A percentile compares a stretch with the other conserved stretches of the same genome.
Conservation (phyloP, 2,888 invertebrate species). For the Autographa pulchrina region DNA sequence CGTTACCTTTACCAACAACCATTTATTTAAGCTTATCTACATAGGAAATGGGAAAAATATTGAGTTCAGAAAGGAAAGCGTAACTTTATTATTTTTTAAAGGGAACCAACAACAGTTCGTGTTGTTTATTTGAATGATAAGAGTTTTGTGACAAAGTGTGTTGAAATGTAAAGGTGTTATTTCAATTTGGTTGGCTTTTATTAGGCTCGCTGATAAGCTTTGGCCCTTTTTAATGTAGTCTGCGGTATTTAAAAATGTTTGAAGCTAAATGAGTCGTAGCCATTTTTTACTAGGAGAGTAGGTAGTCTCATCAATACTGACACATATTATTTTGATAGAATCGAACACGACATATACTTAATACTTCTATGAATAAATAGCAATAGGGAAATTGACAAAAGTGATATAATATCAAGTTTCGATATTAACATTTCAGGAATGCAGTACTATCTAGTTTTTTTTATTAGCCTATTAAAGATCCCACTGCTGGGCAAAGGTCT, state of each 20-base stretch:
- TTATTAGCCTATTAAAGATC: no score
- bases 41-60: slow-evolving; percentile 43
- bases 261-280: neutral
- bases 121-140: slow-evolving; percentile 2
- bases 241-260: neutral
- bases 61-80: slow-evolving; percentile 30
- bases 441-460: no score
- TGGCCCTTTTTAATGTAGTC: neutral
- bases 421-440: no score
- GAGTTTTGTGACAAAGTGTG: neutral
- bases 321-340: no score
- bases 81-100: slow-evolving; percentile 20
- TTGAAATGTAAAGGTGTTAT: slow-evolving; percentile 7
- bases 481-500: no score
- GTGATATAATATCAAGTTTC: no score
- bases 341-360: no score
- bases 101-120: neutral
- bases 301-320: no score
- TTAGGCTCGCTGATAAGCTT: neutral
- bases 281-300: no score
- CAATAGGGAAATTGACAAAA: no score
- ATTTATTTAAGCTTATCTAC: slow-evolving; percentile 50
- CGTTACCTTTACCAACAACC: slow-evolving; percentile 10
- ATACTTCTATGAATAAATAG: no score
- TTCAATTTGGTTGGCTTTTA: slow-evolving; percentile 2